Evolutionary conservation across 2,113 vertebrate species (phyloP), one percentile per base, ranked within the genome.

Genomic region (Sterrhoptilus dennistouni): DNA sequence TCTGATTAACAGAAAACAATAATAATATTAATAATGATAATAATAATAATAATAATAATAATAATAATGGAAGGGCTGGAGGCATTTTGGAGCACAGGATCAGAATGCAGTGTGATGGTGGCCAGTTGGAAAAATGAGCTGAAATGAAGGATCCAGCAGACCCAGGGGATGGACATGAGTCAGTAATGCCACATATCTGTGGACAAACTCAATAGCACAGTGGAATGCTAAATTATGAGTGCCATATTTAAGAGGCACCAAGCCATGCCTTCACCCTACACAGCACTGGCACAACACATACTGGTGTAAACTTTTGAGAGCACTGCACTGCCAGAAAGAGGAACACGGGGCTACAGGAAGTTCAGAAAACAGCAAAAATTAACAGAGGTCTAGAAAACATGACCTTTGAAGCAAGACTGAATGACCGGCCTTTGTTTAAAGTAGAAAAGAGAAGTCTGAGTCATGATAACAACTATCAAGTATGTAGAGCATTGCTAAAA

Each of bases 111-210:
- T 40, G 24, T 56, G 27, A 28, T 44, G 35, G 17, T 76, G 59
- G 21, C 18, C 56, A 52, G 0, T 11, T 69, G 49, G 31, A 88
- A 93, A 76, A 83, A 64, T 44, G 6, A 79, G 19, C n/a, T 88
- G 85, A 88, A 88, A 76, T 60, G 24, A 17, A 77, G 24, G 44
- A 87, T 66, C 35, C 47, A 92, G 75, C 9, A 83, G 87, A 56
- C 15, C 29, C 12, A n/a, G 11, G 28, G 22, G 12, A 16, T 29
- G 27, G 61, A 35, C 9, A 4, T 23, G 54, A 63, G 31, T 66
- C 56, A n/a, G 45, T 63, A 63, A 22, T 31, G 40, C 4, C 59
- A 44, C 7, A 5, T 10, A 44, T 20, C 36, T 79, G 20, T 27
- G 82, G 36, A 40, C 16, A 60, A 87, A 40, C 27, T 40, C n/a